Base-by-base conservation (phyloP, 92 coral and sea anemone genomes). In the Pocillopora meandrina region DNA sequence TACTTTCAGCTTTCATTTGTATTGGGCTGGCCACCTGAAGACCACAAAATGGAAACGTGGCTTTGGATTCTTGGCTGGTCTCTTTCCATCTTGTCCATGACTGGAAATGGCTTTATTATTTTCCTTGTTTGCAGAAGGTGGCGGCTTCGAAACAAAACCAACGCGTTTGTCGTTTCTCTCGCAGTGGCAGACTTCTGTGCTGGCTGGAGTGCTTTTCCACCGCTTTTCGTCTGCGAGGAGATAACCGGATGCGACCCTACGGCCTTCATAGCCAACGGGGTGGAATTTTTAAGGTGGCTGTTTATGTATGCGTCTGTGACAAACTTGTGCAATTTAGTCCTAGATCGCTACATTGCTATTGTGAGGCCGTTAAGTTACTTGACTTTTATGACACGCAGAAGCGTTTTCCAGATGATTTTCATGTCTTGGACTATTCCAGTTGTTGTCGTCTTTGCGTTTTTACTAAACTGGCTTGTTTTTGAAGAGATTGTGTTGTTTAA, bases 1-100 rank as follows among this genome's bases (percentile, higher is more conserved):
- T 74, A 15, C 61, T 61, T n/a, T 49, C 64, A 10, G 5, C 35
- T 10, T 74, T 74, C 62, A 10, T 55, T 42, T 74, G 78, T 11
- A 61, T 42, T 0, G 35, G 49, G 19, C 13, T 49, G n/a, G n/a
- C n/a, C n/a, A 68, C 10, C 49, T 34, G 49, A 19, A 9, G 33
- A 49, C n/a, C n/a, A n/a, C n/a, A 13, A 66, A 66, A 67, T 67
- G 72, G 31, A 26, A 67, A 13, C 47, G 36, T 74, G 61, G 78
- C 49, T 74, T 57, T 74, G 78, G 78, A 74, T 74, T 74, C 78
- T 74, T n/a, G 78, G 31, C 31, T 74, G 78, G 78, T 21, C 62
- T 57, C 78, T 74, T 57, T 49, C 31, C 31, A 20, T 49, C 61
- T 18, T 74, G 35, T 21, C n/a, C n/a, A n/a, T n/a, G n/a, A n/a